Percentiles rank a stretch among this genome's conserved stretches.
phyloP scores from a whole-genome alignment of 2,113 vertebrate species.

The Baryphthengus martii region DNA sequence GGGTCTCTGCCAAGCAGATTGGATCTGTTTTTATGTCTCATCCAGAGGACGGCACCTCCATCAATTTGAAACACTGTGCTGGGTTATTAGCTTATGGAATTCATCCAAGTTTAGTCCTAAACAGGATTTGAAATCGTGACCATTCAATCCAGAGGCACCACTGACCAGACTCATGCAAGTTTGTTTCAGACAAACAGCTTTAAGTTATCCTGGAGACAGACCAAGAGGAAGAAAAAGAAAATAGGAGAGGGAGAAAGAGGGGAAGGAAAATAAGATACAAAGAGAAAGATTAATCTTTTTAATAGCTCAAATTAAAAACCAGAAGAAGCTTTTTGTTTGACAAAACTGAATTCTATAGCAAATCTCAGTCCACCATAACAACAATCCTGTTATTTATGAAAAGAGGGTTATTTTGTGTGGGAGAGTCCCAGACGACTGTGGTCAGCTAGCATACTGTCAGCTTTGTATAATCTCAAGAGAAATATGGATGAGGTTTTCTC shows the following conservation, averaged over 20 bases:
- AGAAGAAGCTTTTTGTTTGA: constrained; percentile 21
- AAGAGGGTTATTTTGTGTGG: constrained; percentile 27
- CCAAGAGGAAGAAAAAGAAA: background rate
- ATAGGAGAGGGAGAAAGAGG: background rate
- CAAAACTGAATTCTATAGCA: constrained; percentile 27
- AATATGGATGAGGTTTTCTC: constrained; percentile 41
- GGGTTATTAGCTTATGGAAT: constrained; percentile 66
- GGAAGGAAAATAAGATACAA: constrained; percentile 1
- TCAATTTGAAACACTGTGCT: constrained; percentile 57
- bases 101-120: constrained; percentile 56
- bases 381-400: constrained; percentile 44
- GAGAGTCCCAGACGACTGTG: constrained; percentile 29
- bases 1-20: constrained; percentile 67
- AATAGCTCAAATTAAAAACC: constrained; percentile 40
- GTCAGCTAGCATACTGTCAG: constrained; percentile 16
- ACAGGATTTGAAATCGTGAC: constrained; percentile 53
- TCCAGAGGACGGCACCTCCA: constrained; percentile 62
- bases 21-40: constrained; percentile 65
- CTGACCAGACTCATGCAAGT: background rate
- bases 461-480: constrained; percentile 40
- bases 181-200: constrained; percentile 34
- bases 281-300: constrained; percentile 33
- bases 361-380: constrained; percentile 21
- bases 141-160: constrained; percentile 10
- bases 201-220: background rate